Evolutionary conservation across 1,140 invertebrate species (phyloP), one percentile per base, ranked within the genome.

Genomic region (Anadara kagoshimensis): DNA sequence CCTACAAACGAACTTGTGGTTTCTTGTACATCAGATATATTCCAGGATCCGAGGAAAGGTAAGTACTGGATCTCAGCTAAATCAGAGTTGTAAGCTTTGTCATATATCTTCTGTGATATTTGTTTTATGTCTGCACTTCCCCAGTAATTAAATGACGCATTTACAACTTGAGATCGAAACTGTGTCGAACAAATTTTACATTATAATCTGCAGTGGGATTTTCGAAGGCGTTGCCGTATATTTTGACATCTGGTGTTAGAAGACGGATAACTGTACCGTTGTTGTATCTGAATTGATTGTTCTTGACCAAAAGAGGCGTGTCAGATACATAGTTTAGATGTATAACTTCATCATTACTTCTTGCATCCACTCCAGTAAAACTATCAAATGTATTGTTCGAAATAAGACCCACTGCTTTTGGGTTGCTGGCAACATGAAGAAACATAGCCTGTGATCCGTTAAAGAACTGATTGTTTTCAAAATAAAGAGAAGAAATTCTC

Each of bases 101-200:
- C 61, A 63, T 47, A 63, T 11, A 63, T 29, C 16, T 5, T 16
- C 26, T 63, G 45, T 47, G 18, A n/a, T 12, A 63, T 63, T 1
- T 0, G 11, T 12, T 63, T 63, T 5, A 49, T 2, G 1, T 63
- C 61, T 7, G 24, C 29, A 18, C 22, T 63, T 22, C 61, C 61
- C 61, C 61, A 63, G 41, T 63, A 63, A 12, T 63, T 63, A 18
- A 26, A 24, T 26, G 61, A 63, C 14, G 61, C 61, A 63, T 63
- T 63, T 18, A 63, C 1, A 1, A 10, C 29, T 18, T 14, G 44
- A 47, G 26, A 26, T 11, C 20, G 1, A 11, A 5, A 14, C 3
- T 18, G 1, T 29, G 22, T 18, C 1, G 44, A 16, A 26, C 45
- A 16, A 63, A 22, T 29, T 63, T 63, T 2, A 63, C 1, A 49